Base-by-base conservation (phyloP, 2,888 invertebrate genomes). In the Dicyrtomina minuta region DNA sequence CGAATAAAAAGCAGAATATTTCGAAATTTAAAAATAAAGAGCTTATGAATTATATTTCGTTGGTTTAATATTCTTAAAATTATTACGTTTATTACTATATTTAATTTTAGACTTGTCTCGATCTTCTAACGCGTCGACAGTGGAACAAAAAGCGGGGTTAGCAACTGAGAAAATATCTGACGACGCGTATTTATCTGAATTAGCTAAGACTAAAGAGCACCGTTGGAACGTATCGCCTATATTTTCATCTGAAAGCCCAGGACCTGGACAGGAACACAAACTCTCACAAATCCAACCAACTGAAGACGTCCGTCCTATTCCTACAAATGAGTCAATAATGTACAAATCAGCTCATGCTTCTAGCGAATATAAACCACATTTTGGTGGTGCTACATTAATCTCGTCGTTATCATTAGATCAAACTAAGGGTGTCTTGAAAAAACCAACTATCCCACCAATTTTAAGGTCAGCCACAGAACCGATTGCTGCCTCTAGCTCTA, bases 381-480 rank as follows among this genome's bases (percentile, higher is more conserved):
- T 33, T 22, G 15, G 15, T 26, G 53, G 22, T 6, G 24, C 24
- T 24, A 22, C 24, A 24, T 24, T 60, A 2, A 60, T 46, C 24
- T 24, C 44, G 24, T 66, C 58, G 4, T 2, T 39, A 49, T 67
- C 62, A 43, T 41, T 70, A 44, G 66, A 70, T 33, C 65, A 66
- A 65, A 27, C 20, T 15, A 67, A 56, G 15, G 39, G 53, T 55
- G 71, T 71, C n/a, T 55, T 66, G 49, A 71, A 67, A 65, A 66
- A 64, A 58, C 71, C 73, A 41, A 61, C 43, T 20, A 70, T 73
- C 53, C 73, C 73, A 51, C 56, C 64, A 12, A 71, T 73, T 46
- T 60, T 73, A n/a, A 58, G 58, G 22, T 58, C 69, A 24, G 41
- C 61, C 1, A 62, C 69, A 2, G 65, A 59, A 41, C 61, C 58